Conservation (phyloP, 2,888 invertebrate genomes). For the Oxycera nigricornis region DNA sequence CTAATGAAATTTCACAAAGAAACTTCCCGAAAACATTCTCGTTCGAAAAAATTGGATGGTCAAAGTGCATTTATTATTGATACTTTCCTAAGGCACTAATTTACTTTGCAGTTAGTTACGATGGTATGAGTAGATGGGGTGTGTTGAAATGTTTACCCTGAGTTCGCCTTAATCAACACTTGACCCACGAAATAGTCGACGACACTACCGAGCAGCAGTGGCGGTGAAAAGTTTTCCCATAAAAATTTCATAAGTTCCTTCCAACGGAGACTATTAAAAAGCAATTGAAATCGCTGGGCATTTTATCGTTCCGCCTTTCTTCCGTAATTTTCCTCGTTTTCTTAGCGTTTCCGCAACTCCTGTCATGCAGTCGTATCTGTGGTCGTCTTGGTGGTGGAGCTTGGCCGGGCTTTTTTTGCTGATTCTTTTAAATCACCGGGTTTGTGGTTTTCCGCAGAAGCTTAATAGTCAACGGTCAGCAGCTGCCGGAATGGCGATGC, state of each 20-base stretch:
- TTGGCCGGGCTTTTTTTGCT: constrained; percentile 10
- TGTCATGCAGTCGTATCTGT: background rate
- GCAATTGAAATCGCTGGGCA: constrained; percentile 36
- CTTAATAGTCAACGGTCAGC: background rate
- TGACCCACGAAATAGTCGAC: no score
- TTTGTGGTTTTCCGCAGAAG: constrained; percentile 8
- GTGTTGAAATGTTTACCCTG: no score
- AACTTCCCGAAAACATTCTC: no score
- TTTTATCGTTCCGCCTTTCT: constrained; percentile 33
- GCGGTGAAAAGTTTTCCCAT: constrained; percentile 35
- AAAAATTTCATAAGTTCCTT: constrained; percentile 41
- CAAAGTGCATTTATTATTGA: no score
- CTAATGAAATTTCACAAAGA: no score
- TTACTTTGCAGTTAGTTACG: no score
- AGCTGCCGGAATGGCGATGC: background rate
- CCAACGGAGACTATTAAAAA: constrained; percentile 41
- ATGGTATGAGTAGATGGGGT: no score
- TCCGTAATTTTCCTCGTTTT: constrained; percentile 34
- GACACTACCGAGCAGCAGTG: background rate
- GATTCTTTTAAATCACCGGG: constrained; percentile 21
- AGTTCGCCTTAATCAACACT: no score
- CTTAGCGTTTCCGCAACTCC: constrained; percentile 6
- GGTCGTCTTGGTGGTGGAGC: background rate
- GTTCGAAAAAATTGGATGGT: no score
- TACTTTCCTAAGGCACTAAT: no score